These are phyloP conservation scores for Agelas oroides DNA, from an alignment of 37 sponge, comb jelly and placozoan genomes.

Conservation along the genomic window DNA sequence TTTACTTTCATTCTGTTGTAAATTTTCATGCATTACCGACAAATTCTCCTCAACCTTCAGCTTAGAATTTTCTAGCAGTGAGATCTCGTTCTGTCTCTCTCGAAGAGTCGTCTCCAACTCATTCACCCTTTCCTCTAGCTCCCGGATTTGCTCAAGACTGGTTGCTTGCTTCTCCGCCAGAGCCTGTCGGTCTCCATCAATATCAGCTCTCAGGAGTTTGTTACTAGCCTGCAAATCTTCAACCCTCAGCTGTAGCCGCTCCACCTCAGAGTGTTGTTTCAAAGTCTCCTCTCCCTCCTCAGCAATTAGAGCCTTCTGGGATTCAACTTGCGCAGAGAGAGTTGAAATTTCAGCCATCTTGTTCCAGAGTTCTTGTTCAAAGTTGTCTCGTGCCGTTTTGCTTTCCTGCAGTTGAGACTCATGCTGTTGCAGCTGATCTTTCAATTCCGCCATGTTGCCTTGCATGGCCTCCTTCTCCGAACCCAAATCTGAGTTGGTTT, in stretches of 20 bases:
- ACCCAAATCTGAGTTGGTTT: neutral
- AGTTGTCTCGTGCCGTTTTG: constrained; percentile 11
- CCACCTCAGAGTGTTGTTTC: neutral
- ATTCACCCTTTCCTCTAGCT: constrained; percentile 27
- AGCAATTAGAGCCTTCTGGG: neutral
- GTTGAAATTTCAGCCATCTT: constrained; percentile 6
- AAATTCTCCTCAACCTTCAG: constrained; percentile 10
- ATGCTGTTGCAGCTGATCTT: neutral
- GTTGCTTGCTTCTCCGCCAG: neutral
- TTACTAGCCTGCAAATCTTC: neutral
- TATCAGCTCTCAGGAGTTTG: neutral
- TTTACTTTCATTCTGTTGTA: constrained; percentile 6
- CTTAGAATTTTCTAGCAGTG: neutral
- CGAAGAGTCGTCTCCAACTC: constrained; percentile 6
- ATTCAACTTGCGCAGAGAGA: constrained; percentile 1
- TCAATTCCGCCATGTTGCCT: neutral
- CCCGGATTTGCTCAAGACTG: constrained; percentile 4
- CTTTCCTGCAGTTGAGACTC: neutral
- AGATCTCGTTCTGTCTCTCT: neutral
- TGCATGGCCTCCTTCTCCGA: neutral
- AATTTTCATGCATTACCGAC: neutral
- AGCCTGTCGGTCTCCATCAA: constrained; percentile 7
- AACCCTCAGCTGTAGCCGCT: neutral
- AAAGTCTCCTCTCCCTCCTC: constrained; percentile 2
- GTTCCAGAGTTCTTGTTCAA: constrained; percentile 14